A percentile compares a stretch with the other conserved stretches of the same genome.
These are phyloP conservation scores for Ornithoptera alexandrae DNA, from an alignment of 2,888 invertebrate species.

Conservation along the genomic window DNA sequence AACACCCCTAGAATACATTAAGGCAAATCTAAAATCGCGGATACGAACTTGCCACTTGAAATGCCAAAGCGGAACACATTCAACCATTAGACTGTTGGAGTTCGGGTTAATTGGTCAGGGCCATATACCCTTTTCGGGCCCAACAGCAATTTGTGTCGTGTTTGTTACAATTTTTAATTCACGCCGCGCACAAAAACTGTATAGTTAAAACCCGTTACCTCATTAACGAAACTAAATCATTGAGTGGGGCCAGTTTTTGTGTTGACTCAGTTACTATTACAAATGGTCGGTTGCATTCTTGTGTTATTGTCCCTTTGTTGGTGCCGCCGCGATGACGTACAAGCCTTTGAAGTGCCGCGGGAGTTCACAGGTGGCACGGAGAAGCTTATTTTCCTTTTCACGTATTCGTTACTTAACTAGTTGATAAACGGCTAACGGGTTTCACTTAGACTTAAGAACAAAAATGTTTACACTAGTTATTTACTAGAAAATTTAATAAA, in stretches of 20 bases:
- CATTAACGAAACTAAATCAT: constrained; percentile 31
- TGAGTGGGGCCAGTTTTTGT: constrained; percentile 33
- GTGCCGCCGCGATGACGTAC: constrained; percentile 41
- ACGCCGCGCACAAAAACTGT: constrained; percentile 17
- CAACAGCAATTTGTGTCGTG: neutral
- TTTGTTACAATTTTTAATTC: constrained; percentile 13
- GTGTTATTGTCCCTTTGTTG: constrained; percentile 42
- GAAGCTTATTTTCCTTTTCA: constrained; percentile 5
- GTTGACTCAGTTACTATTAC: constrained; percentile 32
- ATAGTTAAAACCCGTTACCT: constrained; percentile 29
- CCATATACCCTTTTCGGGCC: neutral
- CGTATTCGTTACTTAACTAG: neutral
- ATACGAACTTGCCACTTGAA: too few species aligned
- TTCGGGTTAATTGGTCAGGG: too few species aligned
- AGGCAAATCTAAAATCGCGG: too few species aligned
- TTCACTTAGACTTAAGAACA: too few species aligned
- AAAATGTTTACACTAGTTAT: too few species aligned
- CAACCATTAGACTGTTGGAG: too few species aligned
- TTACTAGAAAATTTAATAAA: too few species aligned
- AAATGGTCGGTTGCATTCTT: constrained; percentile 34
- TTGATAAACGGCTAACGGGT: too few species aligned
- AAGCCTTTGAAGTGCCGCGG: constrained; percentile 33
- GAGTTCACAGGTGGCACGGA: constrained; percentile 33
- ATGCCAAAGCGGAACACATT: too few species aligned
- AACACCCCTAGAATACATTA: too few species aligned